Conservation (phyloP, 2,888 invertebrate genomes). For the Molorchus minor region DNA sequence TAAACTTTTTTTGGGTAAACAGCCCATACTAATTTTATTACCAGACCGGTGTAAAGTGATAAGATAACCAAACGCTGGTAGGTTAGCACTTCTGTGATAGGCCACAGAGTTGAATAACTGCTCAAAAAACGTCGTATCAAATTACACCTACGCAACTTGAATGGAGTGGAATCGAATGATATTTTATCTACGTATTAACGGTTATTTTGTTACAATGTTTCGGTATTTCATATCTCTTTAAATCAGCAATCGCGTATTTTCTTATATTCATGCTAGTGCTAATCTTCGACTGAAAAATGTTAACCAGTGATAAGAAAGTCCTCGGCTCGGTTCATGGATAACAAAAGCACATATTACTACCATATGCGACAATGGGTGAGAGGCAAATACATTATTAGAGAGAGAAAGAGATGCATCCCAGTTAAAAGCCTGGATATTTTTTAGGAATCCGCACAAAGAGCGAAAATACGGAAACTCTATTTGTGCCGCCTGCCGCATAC, state of each 20-base stretch:
- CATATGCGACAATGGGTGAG: no score
- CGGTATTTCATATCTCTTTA: background rate
- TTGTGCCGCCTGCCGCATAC: no score
- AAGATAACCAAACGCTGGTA: conserved; percentile 22
- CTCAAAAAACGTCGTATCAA: conserved; percentile 6
- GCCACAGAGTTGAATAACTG: conserved; percentile 4
- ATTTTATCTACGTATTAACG: no score
- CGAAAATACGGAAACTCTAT: no score
- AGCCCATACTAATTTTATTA: conserved; percentile 19
- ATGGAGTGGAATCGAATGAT: conserved; percentile 1
- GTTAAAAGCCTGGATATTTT: no score
- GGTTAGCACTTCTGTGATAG: conserved; percentile 17
- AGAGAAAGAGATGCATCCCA: no score
- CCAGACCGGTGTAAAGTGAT: conserved; percentile 18
- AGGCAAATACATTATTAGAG: no score
- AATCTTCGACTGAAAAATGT: no score
- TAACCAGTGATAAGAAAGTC: background rate
- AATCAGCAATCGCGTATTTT: background rate
- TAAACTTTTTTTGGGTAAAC: background rate
- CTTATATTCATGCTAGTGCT: background rate
- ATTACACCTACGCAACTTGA: conserved; percentile 12
- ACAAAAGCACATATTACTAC: background rate
- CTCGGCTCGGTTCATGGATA: background rate
- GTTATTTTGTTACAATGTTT: no score
- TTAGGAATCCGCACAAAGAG: no score